These are phyloP conservation scores for Seriola dumerili DNA, from an alignment of 2,113 vertebrate genomes.

Conservation along the genomic window DNA sequence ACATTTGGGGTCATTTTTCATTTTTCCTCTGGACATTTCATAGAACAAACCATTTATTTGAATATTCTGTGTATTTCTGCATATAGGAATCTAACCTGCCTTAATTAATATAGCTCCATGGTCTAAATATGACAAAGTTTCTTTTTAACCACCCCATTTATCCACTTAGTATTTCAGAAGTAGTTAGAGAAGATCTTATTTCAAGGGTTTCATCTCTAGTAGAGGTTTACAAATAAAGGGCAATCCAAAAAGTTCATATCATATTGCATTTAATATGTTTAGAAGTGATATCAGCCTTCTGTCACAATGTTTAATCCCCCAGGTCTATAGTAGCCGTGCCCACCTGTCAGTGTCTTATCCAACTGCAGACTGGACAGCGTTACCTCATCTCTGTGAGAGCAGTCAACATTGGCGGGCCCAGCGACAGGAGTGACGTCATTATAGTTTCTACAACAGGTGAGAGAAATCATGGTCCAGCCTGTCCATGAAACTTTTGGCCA, in stretches of 20 bases:
- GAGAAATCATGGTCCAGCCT: neutral
- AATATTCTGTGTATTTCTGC: neutral
- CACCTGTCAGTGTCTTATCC: conserved; percentile 91
- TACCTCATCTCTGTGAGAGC: conserved; percentile 90
- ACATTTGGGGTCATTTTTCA: conserved; percentile 32
- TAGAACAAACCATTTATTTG: conserved; percentile 13
- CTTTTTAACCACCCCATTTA: neutral
- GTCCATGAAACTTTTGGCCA: neutral
- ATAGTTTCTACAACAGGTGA: conserved; percentile 90
- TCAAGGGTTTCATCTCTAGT: neutral
- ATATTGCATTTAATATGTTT: neutral
- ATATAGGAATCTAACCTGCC: neutral
- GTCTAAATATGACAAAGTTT: neutral
- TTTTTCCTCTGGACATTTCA: conserved; percentile 31
- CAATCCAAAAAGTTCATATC: neutral
- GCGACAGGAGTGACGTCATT: conserved; percentile 86
- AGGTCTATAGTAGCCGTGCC: conserved; percentile 95
- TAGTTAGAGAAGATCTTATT: neutral
- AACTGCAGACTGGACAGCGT: conserved; percentile 86
- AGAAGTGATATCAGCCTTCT: conserved; percentile 7
- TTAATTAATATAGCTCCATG: neutral
- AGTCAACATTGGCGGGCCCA: conserved; percentile 92
- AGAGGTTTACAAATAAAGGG: neutral
- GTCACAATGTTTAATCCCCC: neutral
- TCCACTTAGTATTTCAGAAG: neutral